phyloP scores from a whole-genome alignment of 2,888 invertebrate species.

The Ectemnius lituratus region DNA sequence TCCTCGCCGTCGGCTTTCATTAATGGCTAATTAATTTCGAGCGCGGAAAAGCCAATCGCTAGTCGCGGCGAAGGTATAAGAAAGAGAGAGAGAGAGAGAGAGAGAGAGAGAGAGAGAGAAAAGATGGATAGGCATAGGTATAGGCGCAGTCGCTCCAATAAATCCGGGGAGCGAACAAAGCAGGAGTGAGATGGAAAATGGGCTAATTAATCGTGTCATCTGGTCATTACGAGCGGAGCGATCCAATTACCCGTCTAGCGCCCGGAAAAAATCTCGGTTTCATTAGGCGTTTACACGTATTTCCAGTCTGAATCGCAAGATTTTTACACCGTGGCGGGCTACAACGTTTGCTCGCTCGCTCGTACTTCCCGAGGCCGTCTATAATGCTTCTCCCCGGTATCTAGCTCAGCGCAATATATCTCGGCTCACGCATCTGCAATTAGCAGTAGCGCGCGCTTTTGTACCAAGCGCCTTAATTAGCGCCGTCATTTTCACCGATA shows the following conservation, averaged over 20 bases:
- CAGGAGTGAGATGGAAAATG: constrained; percentile 31
- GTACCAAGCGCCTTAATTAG: constrained; percentile 57
- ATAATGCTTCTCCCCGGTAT: constrained; percentile 56
- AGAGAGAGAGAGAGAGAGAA: too few species aligned
- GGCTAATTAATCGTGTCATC: constrained; percentile 56
- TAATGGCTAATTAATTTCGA: background rate
- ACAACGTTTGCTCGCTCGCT: constrained; percentile 42
- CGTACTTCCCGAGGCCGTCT: constrained; percentile 21
- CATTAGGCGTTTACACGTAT: constrained; percentile 66
- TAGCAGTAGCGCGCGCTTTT: constrained; percentile 61
- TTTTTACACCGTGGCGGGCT: constrained; percentile 41
- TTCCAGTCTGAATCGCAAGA: constrained; percentile 70
- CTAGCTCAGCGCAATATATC: constrained; percentile 67
- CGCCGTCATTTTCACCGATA: constrained; percentile 44
- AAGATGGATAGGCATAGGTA: background rate
- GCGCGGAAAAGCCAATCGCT: background rate
- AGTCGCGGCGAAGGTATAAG: too few species aligned
- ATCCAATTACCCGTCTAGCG: constrained; percentile 67
- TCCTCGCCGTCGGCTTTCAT: background rate
- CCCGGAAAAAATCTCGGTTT: constrained; percentile 69
- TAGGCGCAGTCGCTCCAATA: background rate
- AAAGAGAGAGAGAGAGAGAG: background rate
- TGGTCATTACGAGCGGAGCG: constrained; percentile 37
- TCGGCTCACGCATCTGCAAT: constrained; percentile 66
- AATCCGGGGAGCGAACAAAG: constrained; percentile 22